Evolutionary conservation across 2,888 invertebrate species (phyloP), one percentile per base, ranked within the genome.

Genomic region (Rugalucina vietnamica): DNA sequence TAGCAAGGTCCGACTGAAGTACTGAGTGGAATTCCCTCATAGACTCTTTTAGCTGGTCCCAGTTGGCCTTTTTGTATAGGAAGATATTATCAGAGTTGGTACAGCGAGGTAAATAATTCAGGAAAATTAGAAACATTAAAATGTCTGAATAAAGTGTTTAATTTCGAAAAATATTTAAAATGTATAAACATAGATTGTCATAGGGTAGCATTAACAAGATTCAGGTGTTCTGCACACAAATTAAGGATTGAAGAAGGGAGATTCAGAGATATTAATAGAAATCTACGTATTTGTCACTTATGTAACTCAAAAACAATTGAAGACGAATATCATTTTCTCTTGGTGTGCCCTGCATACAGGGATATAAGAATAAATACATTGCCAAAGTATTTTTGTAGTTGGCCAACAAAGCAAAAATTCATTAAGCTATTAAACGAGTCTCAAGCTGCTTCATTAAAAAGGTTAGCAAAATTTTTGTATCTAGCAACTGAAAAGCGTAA

Each of bases 151-250:
- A 60, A 60, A 27, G 5, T 24, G 1, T 60, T 60, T 18, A 3
- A 27, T 60, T 60, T 60, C 18, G 60, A 60, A 60, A 60, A 60
- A 18, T 60, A 60, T 60, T 4, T 60, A 29, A 29, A 27, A 27
- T 60, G 60, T 18, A 4, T 60, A 29, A 60, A 3, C 18, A 60
- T 10, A 10, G 60, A 60, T 3, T 10, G 29, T 3, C 60, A 54
- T 50, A 24, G 70, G 29, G 69, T 8, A 3, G 80, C 70, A 24
- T 43, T 80, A 21, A 70, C 50, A 27, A 80, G 71, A 80, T 39
- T 80, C 18, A 65, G 80, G 70, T 36, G 32, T 24, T 80, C 75
- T 27, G 24, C 75, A n/a, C 80, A 80, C 54, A 24, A 74, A 27
- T 39, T 74, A 12, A 36, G 27, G n/a, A 80, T 80, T 27, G 70